Evolutionary conservation across 2,113 vertebrate genomes (phyloP).

Genomic region (Lucifuga dentata): DNA sequence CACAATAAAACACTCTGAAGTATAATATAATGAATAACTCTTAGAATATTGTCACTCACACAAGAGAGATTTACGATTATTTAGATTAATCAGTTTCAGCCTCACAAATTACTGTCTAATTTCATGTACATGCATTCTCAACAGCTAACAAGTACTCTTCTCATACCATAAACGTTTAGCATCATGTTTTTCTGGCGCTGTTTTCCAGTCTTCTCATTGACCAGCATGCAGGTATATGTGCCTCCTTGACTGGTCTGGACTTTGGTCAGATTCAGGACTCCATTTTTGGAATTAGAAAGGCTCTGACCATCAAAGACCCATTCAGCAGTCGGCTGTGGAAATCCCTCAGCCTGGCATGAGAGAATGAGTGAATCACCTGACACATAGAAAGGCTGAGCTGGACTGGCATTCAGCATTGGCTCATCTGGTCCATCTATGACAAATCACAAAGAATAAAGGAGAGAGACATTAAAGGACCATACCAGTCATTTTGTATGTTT

Average conservation of each 20-base stretch:
- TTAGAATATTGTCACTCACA: no score
- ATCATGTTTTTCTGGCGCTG: constrained; percentile 39
- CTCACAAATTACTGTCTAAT: no score
- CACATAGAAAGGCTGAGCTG: constrained; percentile 64
- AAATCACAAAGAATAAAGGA: background rate
- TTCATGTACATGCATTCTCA: background rate
- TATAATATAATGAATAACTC: no score
- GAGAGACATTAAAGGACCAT: no score
- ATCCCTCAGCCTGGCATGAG: constrained; percentile 71
- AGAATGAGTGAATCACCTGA: constrained; percentile 68
- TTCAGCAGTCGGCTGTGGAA: constrained; percentile 52
- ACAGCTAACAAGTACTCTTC: no score
- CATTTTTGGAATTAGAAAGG: constrained; percentile 23
- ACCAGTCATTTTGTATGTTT: no score
- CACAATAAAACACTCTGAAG: no score
- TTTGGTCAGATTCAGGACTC: constrained; percentile 60
- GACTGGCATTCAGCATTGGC: constrained; percentile 58
- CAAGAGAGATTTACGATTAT: no score
- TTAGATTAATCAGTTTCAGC: no score
- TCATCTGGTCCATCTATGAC: constrained; percentile 80
- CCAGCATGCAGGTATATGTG: constrained; percentile 69
- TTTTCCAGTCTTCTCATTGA: constrained; percentile 53
- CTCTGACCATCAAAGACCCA: constrained; percentile 68
- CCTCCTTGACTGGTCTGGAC: constrained; percentile 72
- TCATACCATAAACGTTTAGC: constrained; percentile 72